These are phyloP conservation scores for Dendroctonus valens DNA, from an alignment of 1,140 invertebrate genomes.

Conservation along the genomic window DNA sequence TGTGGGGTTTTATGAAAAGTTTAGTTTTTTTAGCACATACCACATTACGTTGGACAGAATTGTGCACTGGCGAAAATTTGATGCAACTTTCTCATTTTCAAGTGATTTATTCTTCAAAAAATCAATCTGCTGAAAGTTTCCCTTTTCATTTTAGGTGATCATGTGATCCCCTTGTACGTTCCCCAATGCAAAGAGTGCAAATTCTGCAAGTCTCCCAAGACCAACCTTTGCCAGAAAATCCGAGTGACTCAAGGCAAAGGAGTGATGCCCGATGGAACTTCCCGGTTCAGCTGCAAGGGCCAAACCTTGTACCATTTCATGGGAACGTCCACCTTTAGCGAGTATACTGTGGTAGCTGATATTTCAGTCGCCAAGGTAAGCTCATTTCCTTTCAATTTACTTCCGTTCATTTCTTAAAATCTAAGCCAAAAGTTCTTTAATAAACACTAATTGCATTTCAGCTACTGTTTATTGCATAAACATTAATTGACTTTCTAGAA, in stretches of 20 bases:
- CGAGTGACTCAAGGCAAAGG: conserved; percentile 83
- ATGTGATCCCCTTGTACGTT: conserved; percentile 94
- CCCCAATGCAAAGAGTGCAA: conserved; percentile 97
- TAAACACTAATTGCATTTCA: too few species aligned
- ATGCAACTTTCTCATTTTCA: too few species aligned
- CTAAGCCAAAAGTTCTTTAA: too few species aligned
- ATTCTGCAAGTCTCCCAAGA: conserved; percentile 93
- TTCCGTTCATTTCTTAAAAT: too few species aligned
- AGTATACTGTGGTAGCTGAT: conserved; percentile 97
- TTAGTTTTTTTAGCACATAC: too few species aligned
- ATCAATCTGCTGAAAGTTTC: not conserved
- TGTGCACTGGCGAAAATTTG: too few species aligned
- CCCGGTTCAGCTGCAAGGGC: conserved; percentile 89
- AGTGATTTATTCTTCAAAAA: not conserved
- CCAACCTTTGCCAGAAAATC: conserved; percentile 96
- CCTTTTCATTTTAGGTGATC: conserved; percentile 70
- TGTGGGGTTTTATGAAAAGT: too few species aligned
- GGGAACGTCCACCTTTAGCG: conserved; percentile 96
- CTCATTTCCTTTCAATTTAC: too few species aligned
- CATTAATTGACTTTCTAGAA: too few species aligned
- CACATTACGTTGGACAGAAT: too few species aligned
- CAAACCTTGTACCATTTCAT: conserved; percentile 92
- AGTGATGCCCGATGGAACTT: conserved; percentile 95
- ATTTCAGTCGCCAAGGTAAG: conserved; percentile 86
- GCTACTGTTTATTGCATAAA: too few species aligned